Base-by-base conservation (phyloP, 2,888 invertebrate genomes). In the Aleiodes testaceus region DNA sequence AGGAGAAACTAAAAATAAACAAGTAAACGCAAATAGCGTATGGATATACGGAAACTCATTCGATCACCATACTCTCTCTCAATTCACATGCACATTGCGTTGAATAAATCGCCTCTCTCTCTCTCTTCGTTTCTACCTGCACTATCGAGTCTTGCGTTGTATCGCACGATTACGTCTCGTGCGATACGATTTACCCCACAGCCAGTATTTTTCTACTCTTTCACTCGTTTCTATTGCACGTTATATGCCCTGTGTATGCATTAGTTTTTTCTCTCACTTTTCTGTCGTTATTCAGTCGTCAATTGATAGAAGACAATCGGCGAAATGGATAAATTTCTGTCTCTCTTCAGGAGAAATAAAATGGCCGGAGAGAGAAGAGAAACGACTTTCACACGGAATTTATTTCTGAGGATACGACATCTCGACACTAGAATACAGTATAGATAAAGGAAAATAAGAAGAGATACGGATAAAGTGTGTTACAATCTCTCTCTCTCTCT, bases 381-480 rank as follows among this genome's bases (percentile, higher is more conserved):
- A 14, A 55, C 36, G 49, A 63, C 69, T 66, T 66, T 71, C 52
- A 71, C 66, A 66, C 50, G 7, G 67, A 71, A 79, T 74, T 69
- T 72, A 66, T 65, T 69, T 69, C 65, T 26, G 59, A 36, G 66
- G 61, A 66, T 71, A 66, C 50, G 66, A 66, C 66, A 50, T 71
- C 70, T 20, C 66, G 42, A 49, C 61, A 14, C 22, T 49, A 44
- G 20, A 66, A 55, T 30, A 55, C 55, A 55, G 30, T 55, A 55
- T 30, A 55, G 30, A 55, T 55, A 55, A 14, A 49, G 42, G 16
- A 69, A 63, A 63, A 49, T 69, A 53, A 47, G 20, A 55, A 66
- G 52, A 63, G 64, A 26, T 44, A 64, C 63, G 44, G 20, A 42
- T 61, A 53, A 44, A 3, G 20, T 26, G 66, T 61, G 66, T 66